phyloP scores from a whole-genome alignment of 2,797 vertebrate species.

The Gallinago nigripennis region DNA sequence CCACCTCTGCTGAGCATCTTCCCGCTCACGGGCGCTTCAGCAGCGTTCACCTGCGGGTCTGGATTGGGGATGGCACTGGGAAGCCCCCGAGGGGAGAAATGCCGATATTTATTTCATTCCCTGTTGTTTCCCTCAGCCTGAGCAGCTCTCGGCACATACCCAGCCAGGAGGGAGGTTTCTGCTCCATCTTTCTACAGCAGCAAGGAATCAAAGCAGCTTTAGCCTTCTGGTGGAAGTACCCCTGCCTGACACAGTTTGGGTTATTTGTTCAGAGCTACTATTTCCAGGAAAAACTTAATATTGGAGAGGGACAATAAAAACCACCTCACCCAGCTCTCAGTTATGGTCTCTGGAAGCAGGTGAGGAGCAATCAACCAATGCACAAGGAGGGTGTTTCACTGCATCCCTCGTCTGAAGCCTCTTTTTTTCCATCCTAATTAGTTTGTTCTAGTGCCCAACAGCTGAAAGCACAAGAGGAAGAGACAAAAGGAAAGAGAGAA shows the following conservation, averaged over 20 bases:
- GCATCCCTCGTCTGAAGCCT: not conserved
- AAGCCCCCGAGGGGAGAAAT: not conserved
- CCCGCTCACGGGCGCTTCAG: accelerated
- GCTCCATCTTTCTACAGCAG: not conserved
- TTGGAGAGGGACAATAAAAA: not conserved
- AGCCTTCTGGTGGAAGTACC: not conserved
- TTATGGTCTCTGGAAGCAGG: not conserved
- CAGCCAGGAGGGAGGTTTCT: not conserved
- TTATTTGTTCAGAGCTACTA: not conserved
- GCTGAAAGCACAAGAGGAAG: not conserved
- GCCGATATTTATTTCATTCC: not conserved
- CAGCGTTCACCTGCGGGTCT: not conserved
- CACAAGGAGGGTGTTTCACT: not conserved
- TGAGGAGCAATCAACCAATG: not conserved
- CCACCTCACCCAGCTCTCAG: not conserved
- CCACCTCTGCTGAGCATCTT: not conserved
- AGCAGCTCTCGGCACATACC: not conserved
- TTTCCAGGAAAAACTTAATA: not conserved
- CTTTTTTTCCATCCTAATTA: not conserved
- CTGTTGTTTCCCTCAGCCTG: not conserved
- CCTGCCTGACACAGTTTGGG: accelerated
- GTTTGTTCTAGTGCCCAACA: accelerated
- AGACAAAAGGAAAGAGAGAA: not conserved
- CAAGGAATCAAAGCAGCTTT: not conserved
- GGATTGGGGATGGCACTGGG: accelerated